A percentile compares a stretch with the other conserved stretches of the same genome.
Conservation (phyloP, 1,140 invertebrate species). For the Drosophila takahashii region DNA sequence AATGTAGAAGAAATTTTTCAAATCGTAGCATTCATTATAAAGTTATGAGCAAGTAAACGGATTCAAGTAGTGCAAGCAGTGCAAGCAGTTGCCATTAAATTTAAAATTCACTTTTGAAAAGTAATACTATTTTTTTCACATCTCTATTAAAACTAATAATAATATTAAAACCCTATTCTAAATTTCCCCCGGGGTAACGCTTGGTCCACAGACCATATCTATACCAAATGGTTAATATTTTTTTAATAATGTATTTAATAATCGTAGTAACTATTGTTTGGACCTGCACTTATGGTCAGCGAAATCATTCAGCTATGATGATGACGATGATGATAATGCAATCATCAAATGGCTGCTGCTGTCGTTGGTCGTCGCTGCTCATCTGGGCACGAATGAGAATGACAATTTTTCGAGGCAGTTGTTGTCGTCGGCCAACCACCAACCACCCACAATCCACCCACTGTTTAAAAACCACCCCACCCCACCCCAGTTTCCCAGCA, state of each 20-base stretch:
- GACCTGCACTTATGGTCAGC: conserved; percentile 43
- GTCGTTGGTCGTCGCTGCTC: conserved; percentile 22
- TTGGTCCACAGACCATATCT: background rate
- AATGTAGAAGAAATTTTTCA: too few species aligned
- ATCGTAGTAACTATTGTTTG: conserved; percentile 22
- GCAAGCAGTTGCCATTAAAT: too few species aligned
- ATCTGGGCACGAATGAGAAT: conserved; percentile 50
- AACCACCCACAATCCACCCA: background rate
- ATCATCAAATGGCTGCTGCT: conserved; percentile 34
- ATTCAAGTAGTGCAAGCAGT: too few species aligned
- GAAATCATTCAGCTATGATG: conserved; percentile 63
- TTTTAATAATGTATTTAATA: conserved; percentile 22
- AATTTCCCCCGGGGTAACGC: background rate
- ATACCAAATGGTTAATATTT: background rate
- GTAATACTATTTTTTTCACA: too few species aligned
- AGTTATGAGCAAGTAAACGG: too few species aligned
- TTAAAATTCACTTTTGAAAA: too few species aligned
- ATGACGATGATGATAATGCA: conserved; percentile 52
- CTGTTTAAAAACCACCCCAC: too few species aligned
- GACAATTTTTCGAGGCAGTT: conserved; percentile 47
- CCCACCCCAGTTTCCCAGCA: conserved; percentile 16
- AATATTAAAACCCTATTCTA: too few species aligned
- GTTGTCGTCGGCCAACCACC: conserved; percentile 13
- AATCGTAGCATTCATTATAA: too few species aligned
- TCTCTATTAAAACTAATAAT: too few species aligned